Base-by-base conservation (phyloP, 2,797 vertebrate genomes). In the Eleutherodactylus coqui region DNA sequence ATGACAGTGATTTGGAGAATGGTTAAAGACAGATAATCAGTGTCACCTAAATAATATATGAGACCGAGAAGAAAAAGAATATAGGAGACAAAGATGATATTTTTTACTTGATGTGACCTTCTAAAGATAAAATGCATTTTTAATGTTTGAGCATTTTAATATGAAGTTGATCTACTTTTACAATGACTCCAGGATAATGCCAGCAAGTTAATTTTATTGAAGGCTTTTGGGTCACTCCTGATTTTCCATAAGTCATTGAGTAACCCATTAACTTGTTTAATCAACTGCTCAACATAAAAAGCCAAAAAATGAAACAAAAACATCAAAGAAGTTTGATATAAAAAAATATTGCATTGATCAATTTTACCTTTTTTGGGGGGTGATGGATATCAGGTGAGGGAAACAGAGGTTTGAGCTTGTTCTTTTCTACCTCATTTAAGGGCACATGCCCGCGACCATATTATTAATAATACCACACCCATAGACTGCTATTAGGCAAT, bases 21-120 rank as follows among this genome's bases (percentile, higher is more conserved):
- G 55, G 82, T 45, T 75, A 83, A 83, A 75, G 51, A 55, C 55
- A 75, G 69, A 75, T 58, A 75, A 83, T 75, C 72, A 75, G 82
- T 62, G 82, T 75, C 53, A 43, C 53, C 55, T 83, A 83, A 83
- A 62, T 83, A 75, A 83, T 83, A 75, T 34, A 83, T 83, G 69
- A 83, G 70, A 47, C 53, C 10, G 21, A 55, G 70, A 62, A 75
- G 73, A 83, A 73, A 73, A 75, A 83, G 69, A 75, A 72, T 75
- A 83, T 73, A 75, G 67, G 34, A 83, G 67, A 75, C 27, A 29
- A 60, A 75, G 81, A 83, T 83, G n/a, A 60, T 82, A 38, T 69
- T 82, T 82, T 82, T 82, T 82, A 72, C 47, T 82, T 80, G 55
- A 62, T 80, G 60, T 80, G 78, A 80, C 78, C 78, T 80, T 80